Conservation (phyloP, 30 jellyfish, hydroid and myxozoan genomes). For the Sanderia malayensis region DNA sequence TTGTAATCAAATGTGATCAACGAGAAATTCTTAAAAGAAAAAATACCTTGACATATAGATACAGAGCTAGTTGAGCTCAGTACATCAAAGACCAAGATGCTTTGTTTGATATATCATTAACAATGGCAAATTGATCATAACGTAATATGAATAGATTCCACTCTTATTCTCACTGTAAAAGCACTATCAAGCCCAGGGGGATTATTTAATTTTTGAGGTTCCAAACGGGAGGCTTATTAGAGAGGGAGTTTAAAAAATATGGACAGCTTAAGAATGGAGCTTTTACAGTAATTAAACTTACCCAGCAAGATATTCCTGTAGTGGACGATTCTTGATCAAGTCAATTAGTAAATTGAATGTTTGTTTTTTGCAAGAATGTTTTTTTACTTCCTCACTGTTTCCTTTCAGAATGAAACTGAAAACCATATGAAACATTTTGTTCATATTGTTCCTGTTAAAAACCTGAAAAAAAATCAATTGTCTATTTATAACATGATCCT, state of each 20-base stretch:
- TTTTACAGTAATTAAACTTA: slow-evolving; percentile 14
- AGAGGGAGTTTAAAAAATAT: not conserved
- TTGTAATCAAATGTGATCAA: too few species aligned
- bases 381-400: slow-evolving; percentile 32
- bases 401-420: slow-evolving; percentile 66
- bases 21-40: too few species aligned
- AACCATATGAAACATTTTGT: slow-evolving; percentile 58
- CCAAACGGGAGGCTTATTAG: not conserved
- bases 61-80: not conserved
- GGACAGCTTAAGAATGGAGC: not conserved
- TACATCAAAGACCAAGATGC: not conserved
- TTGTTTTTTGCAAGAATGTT: slow-evolving; percentile 73
- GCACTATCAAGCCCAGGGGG: too few species aligned
- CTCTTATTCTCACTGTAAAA: not conserved
- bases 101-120: too few species aligned
- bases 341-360: slow-evolving; percentile 76
- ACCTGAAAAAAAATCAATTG: slow-evolving; percentile 53
- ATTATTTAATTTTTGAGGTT: too few species aligned
- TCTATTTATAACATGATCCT: too few species aligned
- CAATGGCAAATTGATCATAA: too few species aligned
- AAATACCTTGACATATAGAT: not conserved
- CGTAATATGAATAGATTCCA: too few species aligned
- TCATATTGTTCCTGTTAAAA: slow-evolving; percentile 70
- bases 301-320: slow-evolving; percentile 65
- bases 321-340: slow-evolving; percentile 33